Base-by-base conservation (phyloP, 2,113 vertebrate species). In the Poeciliopsis turrubarensis region DNA sequence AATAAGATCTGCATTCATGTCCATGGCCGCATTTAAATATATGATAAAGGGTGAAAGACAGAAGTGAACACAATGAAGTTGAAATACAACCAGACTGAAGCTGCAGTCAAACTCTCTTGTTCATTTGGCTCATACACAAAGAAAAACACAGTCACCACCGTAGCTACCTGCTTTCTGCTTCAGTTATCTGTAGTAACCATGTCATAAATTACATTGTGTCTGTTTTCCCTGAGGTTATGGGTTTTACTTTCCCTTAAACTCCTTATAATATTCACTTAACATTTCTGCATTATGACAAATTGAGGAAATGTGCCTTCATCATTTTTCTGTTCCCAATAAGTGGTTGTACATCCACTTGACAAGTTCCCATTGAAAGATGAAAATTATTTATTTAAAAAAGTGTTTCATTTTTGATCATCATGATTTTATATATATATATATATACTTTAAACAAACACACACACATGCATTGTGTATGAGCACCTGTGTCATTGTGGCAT, bases 401-500 rank as follows among this genome's bases (percentile, higher is more conserved):
- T 19, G 13, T 41, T 41, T 41, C 34, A 37, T 37, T 37, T 37
- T 37, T 0, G 34, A 12, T 37, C 2, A 44, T 19, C 5, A 47
- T 47, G 44, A 47, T 47, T 41, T 41, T 41, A 41, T 17, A 19
- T 47, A 47, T 19, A 47, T 41, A 41, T 17, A 19, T 47, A 47
- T 19, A 47, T 19, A 19, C 14, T 27, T 47, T 70, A 70, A 60
- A 68, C 70, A 80, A 41, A 39, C n/a, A 77, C 51, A 41, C 60
- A 75, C 27, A 47, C n/a, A 77, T 29, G 57, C 25, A 32, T 37
- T 68, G 26, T 63, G 9, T 5, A 75, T 75, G 72, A 67, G 72
- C 85, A 92, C 88, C 88, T 92, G 91, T 73, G 78, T 79, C 70
- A 73, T 34, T 60, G 70, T 73, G 82, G 82, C 78, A 82, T 79